A percentile compares a stretch with the other conserved stretches of the same genome.
phyloP scores from a whole-genome alignment of 2,797 vertebrate genomes.

The Trachurus trachurus region DNA sequence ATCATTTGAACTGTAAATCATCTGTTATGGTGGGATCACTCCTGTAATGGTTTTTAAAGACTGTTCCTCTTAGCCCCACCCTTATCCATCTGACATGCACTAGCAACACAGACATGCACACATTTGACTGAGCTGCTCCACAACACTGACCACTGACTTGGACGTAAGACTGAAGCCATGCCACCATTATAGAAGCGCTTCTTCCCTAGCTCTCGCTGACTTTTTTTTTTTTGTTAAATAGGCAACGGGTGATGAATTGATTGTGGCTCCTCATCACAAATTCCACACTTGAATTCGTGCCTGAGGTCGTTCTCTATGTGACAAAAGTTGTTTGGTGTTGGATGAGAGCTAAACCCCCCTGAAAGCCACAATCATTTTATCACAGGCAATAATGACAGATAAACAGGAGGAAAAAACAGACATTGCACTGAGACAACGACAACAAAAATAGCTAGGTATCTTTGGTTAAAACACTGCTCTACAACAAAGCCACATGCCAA shows the following conservation, averaged over 20 bases:
- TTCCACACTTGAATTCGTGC: constrained; percentile 41
- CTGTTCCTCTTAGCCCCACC: constrained; percentile 78
- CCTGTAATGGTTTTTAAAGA: constrained; percentile 58
- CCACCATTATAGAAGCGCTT: constrained; percentile 86
- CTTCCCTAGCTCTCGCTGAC: constrained; percentile 79
- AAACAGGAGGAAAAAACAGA: constrained; percentile 83
- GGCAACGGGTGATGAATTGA: constrained; percentile 87
- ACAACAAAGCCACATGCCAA: constrained; percentile 98
- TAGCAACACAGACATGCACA: constrained; percentile 82
- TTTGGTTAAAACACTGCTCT: constrained; percentile 90
- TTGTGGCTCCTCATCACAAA: constrained; percentile 80
- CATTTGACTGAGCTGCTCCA: constrained; percentile 88
- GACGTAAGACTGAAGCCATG: constrained; percentile 89
- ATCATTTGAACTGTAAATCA: constrained; percentile 79
- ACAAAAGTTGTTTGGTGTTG: constrained; percentile 4
- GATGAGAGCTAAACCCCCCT: constrained; percentile 3
- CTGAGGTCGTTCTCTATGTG: background rate
- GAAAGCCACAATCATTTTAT: constrained; percentile 90
- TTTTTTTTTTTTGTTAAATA: constrained; percentile 74
- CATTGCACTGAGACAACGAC: constrained; percentile 86
- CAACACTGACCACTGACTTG: constrained; percentile 83
- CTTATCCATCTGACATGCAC: constrained; percentile 88
- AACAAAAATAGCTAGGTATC: constrained; percentile 84
- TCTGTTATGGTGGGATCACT: constrained; percentile 74
- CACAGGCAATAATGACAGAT: constrained; percentile 84